Conservation (phyloP, 2,888 invertebrate genomes). For the Scaptodrosophila latifasciaeformis region DNA sequence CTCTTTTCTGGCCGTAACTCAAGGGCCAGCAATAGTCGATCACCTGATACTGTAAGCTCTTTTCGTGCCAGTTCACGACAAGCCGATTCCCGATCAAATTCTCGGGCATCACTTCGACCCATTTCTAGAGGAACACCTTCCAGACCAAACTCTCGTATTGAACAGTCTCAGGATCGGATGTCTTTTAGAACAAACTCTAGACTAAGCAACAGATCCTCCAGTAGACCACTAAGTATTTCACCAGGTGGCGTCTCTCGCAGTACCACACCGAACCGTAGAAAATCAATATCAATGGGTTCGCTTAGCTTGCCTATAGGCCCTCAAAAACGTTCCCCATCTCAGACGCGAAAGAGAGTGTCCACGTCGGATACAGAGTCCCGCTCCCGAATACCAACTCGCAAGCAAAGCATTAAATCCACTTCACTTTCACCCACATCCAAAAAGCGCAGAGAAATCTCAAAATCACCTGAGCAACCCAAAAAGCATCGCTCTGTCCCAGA, state of each 20-base stretch:
- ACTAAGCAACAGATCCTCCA: slow-evolving; percentile 58
- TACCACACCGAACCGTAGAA: slow-evolving; percentile 49
- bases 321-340: no score
- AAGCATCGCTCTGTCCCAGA: slow-evolving; percentile 26
- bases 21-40: slow-evolving; percentile 53
- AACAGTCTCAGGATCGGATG: slow-evolving; percentile 52
- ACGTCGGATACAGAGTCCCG: slow-evolving; percentile 38
- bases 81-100: slow-evolving; percentile 47
- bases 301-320: slow-evolving; percentile 6
- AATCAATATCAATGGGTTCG: slow-evolving; percentile 69
- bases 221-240: slow-evolving; percentile 54
- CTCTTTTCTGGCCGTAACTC: slow-evolving; percentile 56
- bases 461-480: slow-evolving; percentile 26
- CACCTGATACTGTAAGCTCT: slow-evolving; percentile 46
- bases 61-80: slow-evolving; percentile 44
- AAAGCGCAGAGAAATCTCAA: slow-evolving; percentile 8
- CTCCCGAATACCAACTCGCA: slow-evolving; percentile 67
- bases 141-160: slow-evolving; percentile 59
- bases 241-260: slow-evolving; percentile 42
- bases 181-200: slow-evolving; percentile 56
- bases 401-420: slow-evolving; percentile 21
- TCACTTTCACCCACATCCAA: slow-evolving; percentile 39
- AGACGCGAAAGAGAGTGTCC: not conserved
- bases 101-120: slow-evolving; percentile 56
- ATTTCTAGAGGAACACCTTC: slow-evolving; percentile 53